Evolutionary conservation across 2,113 vertebrate species (phyloP).

Genomic region (Xiphophorus maculatus): DNA sequence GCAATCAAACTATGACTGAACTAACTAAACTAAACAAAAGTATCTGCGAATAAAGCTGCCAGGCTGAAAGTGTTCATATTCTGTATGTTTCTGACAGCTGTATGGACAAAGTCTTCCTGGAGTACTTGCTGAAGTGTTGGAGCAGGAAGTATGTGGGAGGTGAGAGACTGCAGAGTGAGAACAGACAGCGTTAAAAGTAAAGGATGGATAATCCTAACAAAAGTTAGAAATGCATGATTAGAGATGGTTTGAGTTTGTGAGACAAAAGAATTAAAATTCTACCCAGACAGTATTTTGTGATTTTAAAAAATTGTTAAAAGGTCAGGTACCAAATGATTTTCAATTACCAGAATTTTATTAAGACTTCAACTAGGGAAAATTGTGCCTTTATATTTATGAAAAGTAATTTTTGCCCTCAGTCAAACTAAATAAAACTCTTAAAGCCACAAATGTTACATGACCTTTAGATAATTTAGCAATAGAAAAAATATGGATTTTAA

Average conservation of each 20-base stretch:
- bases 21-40: neutral
- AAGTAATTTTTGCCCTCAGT: neutral
- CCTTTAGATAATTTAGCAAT: no score
- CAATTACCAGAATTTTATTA: neutral
- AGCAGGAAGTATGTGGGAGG: slow-evolving; percentile 6
- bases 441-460: no score
- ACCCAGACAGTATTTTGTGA: no score
- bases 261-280: no score
- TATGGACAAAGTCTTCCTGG: neutral
- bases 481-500: no score
- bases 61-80: neutral
- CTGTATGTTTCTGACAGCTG: slow-evolving; percentile 3
- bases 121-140: slow-evolving; percentile 2
- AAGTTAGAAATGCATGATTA: neutral
- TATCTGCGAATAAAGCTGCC: neutral
- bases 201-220: neutral
- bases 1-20: neutral
- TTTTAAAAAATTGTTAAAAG: no score
- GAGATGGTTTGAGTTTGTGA: neutral
- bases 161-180: neutral
- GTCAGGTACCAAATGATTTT: no score
- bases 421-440: no score
- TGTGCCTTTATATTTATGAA: neutral
- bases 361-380: neutral
- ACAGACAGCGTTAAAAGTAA: neutral